Evolutionary conservation across 2,113 vertebrate genomes (phyloP).

Genomic region (Corapipo altera): DNA sequence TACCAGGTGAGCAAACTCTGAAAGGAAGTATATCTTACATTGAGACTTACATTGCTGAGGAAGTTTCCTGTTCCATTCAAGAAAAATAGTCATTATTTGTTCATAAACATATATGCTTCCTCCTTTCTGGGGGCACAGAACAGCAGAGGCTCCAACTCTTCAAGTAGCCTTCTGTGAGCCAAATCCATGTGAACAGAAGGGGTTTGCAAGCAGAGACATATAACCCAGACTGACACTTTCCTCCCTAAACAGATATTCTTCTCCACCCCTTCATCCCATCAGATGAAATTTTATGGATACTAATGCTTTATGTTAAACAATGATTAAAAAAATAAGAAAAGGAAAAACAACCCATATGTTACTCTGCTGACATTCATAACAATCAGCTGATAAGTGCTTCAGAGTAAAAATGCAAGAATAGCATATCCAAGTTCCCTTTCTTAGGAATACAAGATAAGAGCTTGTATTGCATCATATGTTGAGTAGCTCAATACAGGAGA

Average conservation of each 20-base stretch:
- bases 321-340: not conserved
- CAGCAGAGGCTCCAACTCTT: not conserved
- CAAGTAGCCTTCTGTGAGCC: not conserved
- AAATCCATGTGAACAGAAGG: not conserved
- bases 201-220: not conserved
- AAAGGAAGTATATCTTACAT: not conserved
- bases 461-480: not conserved
- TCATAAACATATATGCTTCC: not conserved
- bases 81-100: not conserved
- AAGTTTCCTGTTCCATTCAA: not conserved
- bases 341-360: not conserved
- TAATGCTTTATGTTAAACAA: not conserved
- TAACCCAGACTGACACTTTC: not conserved
- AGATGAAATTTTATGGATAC: not conserved
- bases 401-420: not conserved
- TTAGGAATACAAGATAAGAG: not conserved
- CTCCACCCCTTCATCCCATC: not conserved
- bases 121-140: not conserved
- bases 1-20: slow-evolving; percentile 90
- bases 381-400: not conserved
- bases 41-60: not conserved
- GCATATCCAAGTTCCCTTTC: not conserved
- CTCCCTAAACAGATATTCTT: not conserved
- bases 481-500: not conserved
- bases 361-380: not conserved